Evolutionary conservation across 1,140 invertebrate genomes (phyloP), one percentile per base, ranked within the genome.

Genomic region (Dendroctonus ponderosae): DNA sequence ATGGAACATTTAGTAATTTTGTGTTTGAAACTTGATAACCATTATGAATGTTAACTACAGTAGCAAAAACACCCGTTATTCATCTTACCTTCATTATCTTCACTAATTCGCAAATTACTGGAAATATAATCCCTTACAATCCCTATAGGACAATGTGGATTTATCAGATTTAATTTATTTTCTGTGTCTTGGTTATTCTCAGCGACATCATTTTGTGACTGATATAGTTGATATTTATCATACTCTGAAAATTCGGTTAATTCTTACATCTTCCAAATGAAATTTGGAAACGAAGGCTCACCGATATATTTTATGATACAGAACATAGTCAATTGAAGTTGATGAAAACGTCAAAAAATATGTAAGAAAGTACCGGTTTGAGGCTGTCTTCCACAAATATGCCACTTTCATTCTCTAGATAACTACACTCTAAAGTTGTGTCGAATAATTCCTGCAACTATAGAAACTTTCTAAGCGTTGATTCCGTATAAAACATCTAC

Each of bases 61-160:
- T 26, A 26, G 26, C 26, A 26, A 26, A 26, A 26, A 26, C 1
- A n/a, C 26, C 50, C 8, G n/a, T n/a, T n/a, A 51, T 12, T 51
- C 3, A 15, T 3, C 8, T 12, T 6, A 51, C 50, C 15, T 51
- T 3, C 50, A 12, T 8, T 15, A n/a, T 51, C 50, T n/a, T 5
- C 50, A 51, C 50, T 51, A n/a, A 51, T 8, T 8, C 50, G 50
- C 26, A 51, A 11, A 12, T 51, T 15, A 51, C 3, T 51, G 7
- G 50, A n/a, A 51, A 51, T 51, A 51, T 51, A 51, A 15, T 51
- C 50, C 4, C 50, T 11, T 51, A 51, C 8, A 12, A 51, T 11
- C 3, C 50, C 50, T 12, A 51, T 51, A 15, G 50, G 50, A 51
- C 50, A 51, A 15, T 51, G 7, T 11, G 50, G 50, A 15, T 51